Base-by-base conservation (phyloP, 2,113 vertebrate genomes). In the Caloenas nicobarica region DNA sequence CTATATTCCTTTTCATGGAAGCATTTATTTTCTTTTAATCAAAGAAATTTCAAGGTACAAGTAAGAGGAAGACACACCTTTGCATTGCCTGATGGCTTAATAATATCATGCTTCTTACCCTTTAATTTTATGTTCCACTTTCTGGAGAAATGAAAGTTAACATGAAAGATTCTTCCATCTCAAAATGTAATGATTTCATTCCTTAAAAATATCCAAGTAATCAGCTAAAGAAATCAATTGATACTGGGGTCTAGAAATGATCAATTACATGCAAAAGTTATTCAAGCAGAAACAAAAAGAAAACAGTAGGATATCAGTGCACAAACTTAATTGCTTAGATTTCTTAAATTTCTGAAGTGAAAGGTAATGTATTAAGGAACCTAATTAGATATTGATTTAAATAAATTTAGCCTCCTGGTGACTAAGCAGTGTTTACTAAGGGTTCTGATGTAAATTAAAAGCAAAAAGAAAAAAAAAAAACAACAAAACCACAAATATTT, bases 331-430 rank as follows among this genome's bases (percentile, higher is more conserved):
- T 94, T 96, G 89, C 88, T 91, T 89, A 92, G 86, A 95, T 81
- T 92, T 92, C 93, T 96, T 91, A 86, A 87, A 96, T 89, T 96
- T 97, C 70, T 71, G 64, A 79, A 96, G 74, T 57, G 95, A 95
- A 96, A 94, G 73, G 91, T 65, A 96, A 89, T 94, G 38, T 15
- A 95, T 97, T 95, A 92, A 96, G 81, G 29, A 91, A 90, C 9
- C 62, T 96, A 96, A 97, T 96, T 96, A 89, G 70, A 81, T 96
- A 97, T 96, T 88, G 94, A 97, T 94, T 97, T 94, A 95, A 97
- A 97, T 92, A 93, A 93, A 93, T 95, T 78, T 76, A 83, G 66
- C 64, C 74, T 93, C 89, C 91, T 93, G 69, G 64, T 94, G 80
- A 71, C 85, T 93, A 76, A 95, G 71, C 81, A 81, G 19, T 79